Evolutionary conservation across 2,888 invertebrate genomes (phyloP).

Genomic region (Cephalotes varians): DNA sequence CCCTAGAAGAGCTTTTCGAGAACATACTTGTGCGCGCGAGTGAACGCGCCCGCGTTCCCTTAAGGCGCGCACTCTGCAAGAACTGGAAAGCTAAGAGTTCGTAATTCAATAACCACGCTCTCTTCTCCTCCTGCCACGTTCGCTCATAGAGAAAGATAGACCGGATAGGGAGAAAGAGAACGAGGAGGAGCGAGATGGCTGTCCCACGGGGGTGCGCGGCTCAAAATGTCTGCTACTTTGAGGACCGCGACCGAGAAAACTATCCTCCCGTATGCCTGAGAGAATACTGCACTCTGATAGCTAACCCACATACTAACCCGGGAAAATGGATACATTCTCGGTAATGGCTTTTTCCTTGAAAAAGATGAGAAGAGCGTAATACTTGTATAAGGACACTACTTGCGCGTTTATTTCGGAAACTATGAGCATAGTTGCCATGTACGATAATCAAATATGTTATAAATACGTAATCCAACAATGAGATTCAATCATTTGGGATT

Average conservation of each 20-base stretch:
- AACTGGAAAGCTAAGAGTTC: conserved; percentile 85
- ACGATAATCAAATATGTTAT: not conserved
- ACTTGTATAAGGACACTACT: conserved; percentile 6
- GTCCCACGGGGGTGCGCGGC: conserved; percentile 70
- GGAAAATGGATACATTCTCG: conserved; percentile 59
- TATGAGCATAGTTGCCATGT: not conserved
- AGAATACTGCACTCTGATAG: conserved; percentile 68
- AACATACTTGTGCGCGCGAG: conserved; percentile 78
- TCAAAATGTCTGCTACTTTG: conserved; percentile 78
- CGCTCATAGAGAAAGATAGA: conserved; percentile 66
- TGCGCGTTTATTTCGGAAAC: conserved; percentile 15
- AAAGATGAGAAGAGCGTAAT: conserved; percentile 27
- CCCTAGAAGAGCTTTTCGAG: conserved; percentile 79
- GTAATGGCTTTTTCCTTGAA: conserved; percentile 62
- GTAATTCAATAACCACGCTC: conserved; percentile 84
- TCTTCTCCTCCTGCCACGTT: conserved; percentile 65
- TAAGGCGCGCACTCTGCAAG: conserved; percentile 81
- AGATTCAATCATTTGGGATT: not conserved
- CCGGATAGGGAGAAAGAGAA: conserved; percentile 52
- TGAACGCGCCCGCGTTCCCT: conserved; percentile 76
- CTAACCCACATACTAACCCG: conserved; percentile 55
- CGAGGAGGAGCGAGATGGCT: conserved; percentile 59
- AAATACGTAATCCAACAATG: not conserved
- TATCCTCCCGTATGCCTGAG: conserved; percentile 67
- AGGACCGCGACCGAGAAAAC: conserved; percentile 71